phyloP scores from a whole-genome alignment of 1,140 invertebrate species.

The Heliconius hermathena region DNA sequence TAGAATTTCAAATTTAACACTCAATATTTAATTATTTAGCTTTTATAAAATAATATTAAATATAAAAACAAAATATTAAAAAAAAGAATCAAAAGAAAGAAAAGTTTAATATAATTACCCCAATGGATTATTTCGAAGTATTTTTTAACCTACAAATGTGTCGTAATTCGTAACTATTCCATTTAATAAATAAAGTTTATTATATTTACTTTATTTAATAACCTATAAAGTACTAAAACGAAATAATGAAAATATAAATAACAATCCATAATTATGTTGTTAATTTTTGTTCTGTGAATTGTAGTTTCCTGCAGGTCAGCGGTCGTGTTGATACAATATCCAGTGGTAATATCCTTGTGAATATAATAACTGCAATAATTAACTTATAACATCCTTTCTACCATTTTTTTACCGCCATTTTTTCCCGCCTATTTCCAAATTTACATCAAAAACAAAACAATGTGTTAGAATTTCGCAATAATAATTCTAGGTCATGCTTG shows the following conservation, averaged over 20 bases:
- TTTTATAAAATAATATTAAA: no score
- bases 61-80: no score
- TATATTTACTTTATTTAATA: no score
- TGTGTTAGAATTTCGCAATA: neutral
- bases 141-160: no score
- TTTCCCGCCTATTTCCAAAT: conserved; percentile 1
- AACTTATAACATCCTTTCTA: neutral
- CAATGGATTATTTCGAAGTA: no score
- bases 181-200: no score
- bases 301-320: neutral
- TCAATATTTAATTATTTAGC: no score
- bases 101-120: no score
- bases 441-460: neutral
- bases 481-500: neutral
- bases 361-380: neutral
- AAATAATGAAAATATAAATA: neutral
- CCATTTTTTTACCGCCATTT: neutral
- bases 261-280: neutral
- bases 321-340: neutral
- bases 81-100: no score
- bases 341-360: neutral
- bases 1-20: no score
- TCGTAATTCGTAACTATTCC: no score
- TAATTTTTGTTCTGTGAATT: neutral
- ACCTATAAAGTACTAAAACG: no score